Conservation (phyloP, 2,113 vertebrate genomes). For the Hyaena hyaena region DNA sequence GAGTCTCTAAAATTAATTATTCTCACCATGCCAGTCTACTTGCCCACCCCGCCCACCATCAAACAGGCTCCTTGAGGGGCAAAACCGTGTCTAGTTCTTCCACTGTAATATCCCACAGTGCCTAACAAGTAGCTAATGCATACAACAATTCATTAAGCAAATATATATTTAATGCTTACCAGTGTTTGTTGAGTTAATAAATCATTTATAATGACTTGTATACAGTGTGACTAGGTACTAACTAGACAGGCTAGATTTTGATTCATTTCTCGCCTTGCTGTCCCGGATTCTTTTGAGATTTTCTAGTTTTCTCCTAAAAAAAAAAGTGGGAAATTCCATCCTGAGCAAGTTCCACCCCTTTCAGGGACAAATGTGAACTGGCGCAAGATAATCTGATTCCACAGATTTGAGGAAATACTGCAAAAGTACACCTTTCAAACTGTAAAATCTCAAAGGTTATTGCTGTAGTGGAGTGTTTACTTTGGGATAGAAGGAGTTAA, state of each 20-base stretch:
- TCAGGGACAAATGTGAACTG: neutral
- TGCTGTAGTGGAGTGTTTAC: neutral
- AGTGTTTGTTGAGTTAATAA: constrained; percentile 19
- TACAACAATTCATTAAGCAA: constrained; percentile 29
- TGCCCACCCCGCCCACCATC: neutral
- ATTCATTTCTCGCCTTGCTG: neutral
- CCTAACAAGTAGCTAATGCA: neutral
- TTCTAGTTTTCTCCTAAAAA: neutral
- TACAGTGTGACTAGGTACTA: neutral
- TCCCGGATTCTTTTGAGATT: neutral
- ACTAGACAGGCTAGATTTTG: neutral
- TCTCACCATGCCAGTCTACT: neutral
- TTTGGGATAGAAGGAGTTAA: neutral
- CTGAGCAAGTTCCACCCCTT: neutral
- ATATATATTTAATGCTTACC: neutral
- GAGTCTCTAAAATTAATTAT: neutral
- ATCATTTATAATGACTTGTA: neutral
- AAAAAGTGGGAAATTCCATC: neutral
- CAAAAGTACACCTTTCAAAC: neutral
- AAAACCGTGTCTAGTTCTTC: neutral
- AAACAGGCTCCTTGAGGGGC: neutral
- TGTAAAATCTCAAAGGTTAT: neutral
- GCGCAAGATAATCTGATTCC: neutral
- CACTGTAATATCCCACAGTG: neutral
- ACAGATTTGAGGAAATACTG: neutral